Evolutionary conservation across 2,113 vertebrate species (phyloP).

Genomic region (Heterotis niloticus): DNA sequence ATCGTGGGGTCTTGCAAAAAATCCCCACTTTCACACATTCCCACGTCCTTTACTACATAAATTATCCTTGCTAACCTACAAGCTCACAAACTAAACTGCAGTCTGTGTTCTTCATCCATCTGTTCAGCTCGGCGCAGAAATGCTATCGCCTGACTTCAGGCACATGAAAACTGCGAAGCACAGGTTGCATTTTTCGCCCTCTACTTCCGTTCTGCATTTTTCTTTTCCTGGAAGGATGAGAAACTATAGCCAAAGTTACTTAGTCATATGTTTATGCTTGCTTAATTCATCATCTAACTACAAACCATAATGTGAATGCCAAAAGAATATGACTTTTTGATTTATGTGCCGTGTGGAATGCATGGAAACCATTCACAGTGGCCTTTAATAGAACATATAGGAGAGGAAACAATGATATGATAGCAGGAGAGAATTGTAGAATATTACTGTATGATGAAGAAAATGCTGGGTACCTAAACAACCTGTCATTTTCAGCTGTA

Average conservation of each 20-base stretch:
- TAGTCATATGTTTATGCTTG: not conserved
- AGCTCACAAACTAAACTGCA: too few relatives aligned
- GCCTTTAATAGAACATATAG: not conserved
- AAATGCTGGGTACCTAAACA: not conserved
- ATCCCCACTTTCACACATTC: too few relatives aligned
- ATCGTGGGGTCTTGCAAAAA: too few relatives aligned
- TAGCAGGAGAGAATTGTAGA: not conserved
- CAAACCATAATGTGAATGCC: not conserved
- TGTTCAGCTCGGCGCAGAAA: too few relatives aligned
- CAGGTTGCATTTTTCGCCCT: too few relatives aligned
- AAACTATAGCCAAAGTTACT: not conserved
- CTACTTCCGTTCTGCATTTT: too few relatives aligned
- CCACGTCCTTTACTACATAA: too few relatives aligned
- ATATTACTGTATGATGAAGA: not conserved
- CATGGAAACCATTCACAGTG: not conserved
- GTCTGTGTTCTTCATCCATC: too few relatives aligned
- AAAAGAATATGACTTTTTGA: not conserved
- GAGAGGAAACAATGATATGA: not conserved
- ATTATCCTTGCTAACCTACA: too few relatives aligned
- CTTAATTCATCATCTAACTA: not conserved
- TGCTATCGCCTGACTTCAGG: too few relatives aligned
- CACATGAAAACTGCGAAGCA: too few relatives aligned
- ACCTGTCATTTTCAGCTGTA: not conserved
- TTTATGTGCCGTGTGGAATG: not conserved
- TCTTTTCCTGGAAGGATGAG: too few relatives aligned